phyloP scores from a whole-genome alignment of 35 echinoderm and acorn worm genomes.

The Lytechinus pictus region DNA sequence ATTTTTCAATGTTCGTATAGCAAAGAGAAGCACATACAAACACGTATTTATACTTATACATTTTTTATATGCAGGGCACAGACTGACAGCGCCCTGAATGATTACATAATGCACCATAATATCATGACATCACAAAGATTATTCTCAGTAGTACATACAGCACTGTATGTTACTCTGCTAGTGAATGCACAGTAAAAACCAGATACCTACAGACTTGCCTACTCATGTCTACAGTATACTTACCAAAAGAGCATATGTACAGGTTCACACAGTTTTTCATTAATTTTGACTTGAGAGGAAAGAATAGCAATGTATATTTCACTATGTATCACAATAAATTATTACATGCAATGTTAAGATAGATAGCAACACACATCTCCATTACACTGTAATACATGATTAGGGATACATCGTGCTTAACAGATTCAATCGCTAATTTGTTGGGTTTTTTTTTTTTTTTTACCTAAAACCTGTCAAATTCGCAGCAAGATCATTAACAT shows the following conservation, averaged over 20 bases:
- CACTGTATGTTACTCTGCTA: not conserved
- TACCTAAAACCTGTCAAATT: not conserved
- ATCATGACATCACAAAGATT: not conserved
- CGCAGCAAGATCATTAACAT: not conserved
- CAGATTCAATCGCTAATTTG: not conserved
- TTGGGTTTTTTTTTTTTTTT: not conserved
- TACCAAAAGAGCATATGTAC: not conserved
- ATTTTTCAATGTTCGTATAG: not conserved
- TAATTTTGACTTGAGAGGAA: not conserved
- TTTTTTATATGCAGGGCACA: not conserved
- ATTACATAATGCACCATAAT: constrained; percentile 19
- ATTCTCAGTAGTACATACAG: not conserved
- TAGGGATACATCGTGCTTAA: not conserved
- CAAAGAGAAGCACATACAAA: not conserved
- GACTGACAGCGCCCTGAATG: not conserved
- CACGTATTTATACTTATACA: not conserved
- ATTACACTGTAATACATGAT: not conserved
- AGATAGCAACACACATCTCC: not conserved
- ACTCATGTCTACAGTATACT: not conserved
- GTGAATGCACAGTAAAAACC: not conserved
- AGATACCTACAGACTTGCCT: not conserved
- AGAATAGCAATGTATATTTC: not conserved
- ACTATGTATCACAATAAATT: not conserved
- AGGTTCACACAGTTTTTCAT: not conserved
- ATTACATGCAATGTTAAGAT: not conserved